A percentile compares a stretch with the other conserved stretches of the same genome.
These are phyloP conservation scores for Conus ventricosus DNA, from an alignment of 1,140 invertebrate genomes.

Conservation along the genomic window DNA sequence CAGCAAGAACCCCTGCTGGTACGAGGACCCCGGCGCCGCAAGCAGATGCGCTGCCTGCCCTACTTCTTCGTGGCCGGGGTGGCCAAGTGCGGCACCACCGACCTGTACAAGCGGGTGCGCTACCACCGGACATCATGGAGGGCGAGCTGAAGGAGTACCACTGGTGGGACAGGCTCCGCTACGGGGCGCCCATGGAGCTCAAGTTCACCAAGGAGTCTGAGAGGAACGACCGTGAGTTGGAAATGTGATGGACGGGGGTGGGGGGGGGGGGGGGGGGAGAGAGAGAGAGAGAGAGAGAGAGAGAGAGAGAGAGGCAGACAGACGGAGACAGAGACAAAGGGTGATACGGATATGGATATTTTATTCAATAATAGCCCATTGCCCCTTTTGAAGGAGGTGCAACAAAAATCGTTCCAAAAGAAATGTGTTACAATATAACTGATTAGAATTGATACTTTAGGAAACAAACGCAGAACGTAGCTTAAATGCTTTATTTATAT, in stretches of 20 bases:
- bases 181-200: slow-evolving; percentile 17
- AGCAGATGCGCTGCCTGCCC: slow-evolving; percentile 53
- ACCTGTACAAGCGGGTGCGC: slow-evolving; percentile 53
- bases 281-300: not conserved
- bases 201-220: slow-evolving; percentile 20
- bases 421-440: no score
- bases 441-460: no score
- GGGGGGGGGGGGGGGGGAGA: not conserved
- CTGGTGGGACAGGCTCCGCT: slow-evolving; percentile 41
- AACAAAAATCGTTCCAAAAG: no score
- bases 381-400: no score
- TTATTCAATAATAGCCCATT: no score
- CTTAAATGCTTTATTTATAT: no score
- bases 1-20: slow-evolving; percentile 62
- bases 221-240: slow-evolving; percentile 7
- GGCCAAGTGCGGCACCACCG: slow-evolving; percentile 63
- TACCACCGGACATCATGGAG: slow-evolving; percentile 51
- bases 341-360: no score
- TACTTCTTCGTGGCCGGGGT: slow-evolving; percentile 62
- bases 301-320: not conserved
- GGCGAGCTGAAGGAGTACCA: slow-evolving; percentile 51
- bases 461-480: no score
- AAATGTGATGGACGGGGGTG: not conserved
- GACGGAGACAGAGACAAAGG: no score
- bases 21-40: slow-evolving; percentile 20